phyloP scores from a whole-genome alignment of 1,140 invertebrate species.

The Papilio polyxenes region DNA sequence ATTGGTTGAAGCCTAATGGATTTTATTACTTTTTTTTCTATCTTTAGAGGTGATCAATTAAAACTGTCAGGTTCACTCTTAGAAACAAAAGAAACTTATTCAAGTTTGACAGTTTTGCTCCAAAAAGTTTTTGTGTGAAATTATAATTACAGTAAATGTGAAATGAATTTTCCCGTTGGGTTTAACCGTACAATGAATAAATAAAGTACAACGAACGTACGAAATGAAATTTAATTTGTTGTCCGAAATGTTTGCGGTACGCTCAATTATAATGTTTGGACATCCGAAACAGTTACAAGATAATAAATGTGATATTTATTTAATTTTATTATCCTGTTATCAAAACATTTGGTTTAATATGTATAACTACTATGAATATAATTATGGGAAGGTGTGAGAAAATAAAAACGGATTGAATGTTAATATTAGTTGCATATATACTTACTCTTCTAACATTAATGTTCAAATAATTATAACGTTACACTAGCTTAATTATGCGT shows the following conservation, averaged over 20 bases:
- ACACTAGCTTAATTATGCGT: too few relatives aligned
- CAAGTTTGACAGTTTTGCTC: neutral
- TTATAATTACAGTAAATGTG: neutral
- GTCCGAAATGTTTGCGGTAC: neutral
- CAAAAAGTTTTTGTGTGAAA: neutral
- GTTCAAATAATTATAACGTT: too few relatives aligned
- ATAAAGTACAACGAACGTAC: neutral
- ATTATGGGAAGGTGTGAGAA: too few relatives aligned
- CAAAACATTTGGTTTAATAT: too few relatives aligned
- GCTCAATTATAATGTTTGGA: neutral
- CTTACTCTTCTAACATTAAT: too few relatives aligned
- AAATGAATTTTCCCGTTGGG: neutral
- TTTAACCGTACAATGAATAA: neutral
- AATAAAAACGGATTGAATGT: too few relatives aligned
- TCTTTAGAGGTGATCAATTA: neutral
- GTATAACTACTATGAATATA: too few relatives aligned
- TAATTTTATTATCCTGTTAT: neutral
- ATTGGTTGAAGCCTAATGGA: neutral
- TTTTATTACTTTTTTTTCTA: neutral
- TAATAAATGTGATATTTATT: neutral
- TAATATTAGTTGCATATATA: too few relatives aligned
- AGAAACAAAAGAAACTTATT: neutral
- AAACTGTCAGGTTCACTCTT: neutral
- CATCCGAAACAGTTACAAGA: neutral
- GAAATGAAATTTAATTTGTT: slow-evolving; percentile 9